Base-by-base conservation (phyloP, 2,113 vertebrate genomes). In the Neomonachus schauinslandi region DNA sequence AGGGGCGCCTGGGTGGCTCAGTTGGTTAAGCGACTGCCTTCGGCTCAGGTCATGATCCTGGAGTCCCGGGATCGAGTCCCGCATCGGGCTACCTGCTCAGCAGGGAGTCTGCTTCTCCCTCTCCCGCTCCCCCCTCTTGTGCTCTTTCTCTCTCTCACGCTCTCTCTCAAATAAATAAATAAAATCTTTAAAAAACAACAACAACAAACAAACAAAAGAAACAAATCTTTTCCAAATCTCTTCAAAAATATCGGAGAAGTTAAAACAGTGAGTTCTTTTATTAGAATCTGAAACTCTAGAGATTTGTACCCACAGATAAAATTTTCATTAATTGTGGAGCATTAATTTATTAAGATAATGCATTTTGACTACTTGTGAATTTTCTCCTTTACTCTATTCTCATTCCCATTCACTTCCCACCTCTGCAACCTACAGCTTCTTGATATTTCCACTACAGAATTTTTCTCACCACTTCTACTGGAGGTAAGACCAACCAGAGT, bases 201-300 rank as follows among this genome's bases (percentile, higher is more conserved):
- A n/a, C n/a, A 39, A 28, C 12, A 71, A 72, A 42, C 74, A 49
- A 46, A 49, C 26, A 31, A 74, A 69, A 89, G 11, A 71, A 79
- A 55, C 22, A 57, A 8, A 7, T 26, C 21, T 92, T 69, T n/a
- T 36, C 55, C 46, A 63, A 79, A 33, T 26, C 0, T 74, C 46
- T 93, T 87, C 42, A 95, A 80, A 77, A 83, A 72, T 83, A 96
- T 69, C 31, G 79, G 7, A 55, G 7, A 89, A 51, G 16, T 92
- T 46, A 83, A 81, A 89, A 92, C 11, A 57, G 4, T 74, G 46
- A 22, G 13, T 0, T 89, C 18, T 85, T 92, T 69, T 14, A 77
- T 77, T 92, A 72, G 11, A 74, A 63, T 26, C 31, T 95, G 85
- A 97, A 95, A 83, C 7, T 31, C 19, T 24, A 33, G 65, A 51